Conservation (phyloP, 2,113 vertebrate species). For the Atrichornis clamosus region DNA sequence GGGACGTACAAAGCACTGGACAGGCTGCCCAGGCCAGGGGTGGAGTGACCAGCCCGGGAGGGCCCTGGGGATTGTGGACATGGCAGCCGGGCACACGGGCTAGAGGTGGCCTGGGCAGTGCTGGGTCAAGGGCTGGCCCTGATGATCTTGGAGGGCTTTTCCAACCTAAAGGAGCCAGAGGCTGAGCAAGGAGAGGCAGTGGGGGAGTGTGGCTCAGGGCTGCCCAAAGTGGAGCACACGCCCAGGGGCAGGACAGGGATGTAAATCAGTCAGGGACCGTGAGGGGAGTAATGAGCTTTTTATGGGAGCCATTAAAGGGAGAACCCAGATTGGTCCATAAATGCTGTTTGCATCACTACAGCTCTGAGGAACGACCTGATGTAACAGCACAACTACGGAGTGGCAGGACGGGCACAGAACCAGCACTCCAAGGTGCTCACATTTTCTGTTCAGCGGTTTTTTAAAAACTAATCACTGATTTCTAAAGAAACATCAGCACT, state of each 20-base stretch:
- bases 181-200: not conserved
- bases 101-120: not conserved
- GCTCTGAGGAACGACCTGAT: not conserved
- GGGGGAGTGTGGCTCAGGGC: not conserved
- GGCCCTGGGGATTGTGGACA: not conserved
- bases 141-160: not conserved
- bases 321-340: slow-evolving; percentile 39
- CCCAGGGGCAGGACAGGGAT: not conserved
- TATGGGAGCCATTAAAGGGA: slow-evolving; percentile 45
- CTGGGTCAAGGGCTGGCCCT: not conserved
- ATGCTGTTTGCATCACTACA: not conserved
- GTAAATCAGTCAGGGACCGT: not conserved
- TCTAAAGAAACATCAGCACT: not conserved
- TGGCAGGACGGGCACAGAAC: not conserved
- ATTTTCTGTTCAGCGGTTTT: fast-evolving
- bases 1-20: not conserved
- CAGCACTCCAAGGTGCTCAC: not conserved
- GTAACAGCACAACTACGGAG: not conserved
- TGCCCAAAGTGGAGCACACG: not conserved
- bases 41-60: not conserved
- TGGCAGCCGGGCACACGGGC: not conserved
- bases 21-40: not conserved
- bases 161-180: not conserved
- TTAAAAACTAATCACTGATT: not conserved
- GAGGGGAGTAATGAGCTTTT: slow-evolving; percentile 51